Evolutionary conservation across 2,113 vertebrate genomes (phyloP).

Genomic region (Propithecus coquereli): DNA sequence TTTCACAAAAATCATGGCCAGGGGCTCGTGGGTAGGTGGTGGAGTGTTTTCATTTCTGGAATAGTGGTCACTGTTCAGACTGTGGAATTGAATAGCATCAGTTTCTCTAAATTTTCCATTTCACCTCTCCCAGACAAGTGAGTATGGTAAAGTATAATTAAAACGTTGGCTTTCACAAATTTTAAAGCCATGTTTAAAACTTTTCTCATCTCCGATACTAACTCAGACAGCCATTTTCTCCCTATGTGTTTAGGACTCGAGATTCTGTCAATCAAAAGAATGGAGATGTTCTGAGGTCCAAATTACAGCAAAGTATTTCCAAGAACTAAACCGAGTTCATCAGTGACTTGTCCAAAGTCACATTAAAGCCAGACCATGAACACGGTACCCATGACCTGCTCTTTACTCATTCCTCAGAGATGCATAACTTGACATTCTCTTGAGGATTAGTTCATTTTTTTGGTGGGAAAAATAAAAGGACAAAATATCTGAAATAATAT

Average conservation of each 20-base stretch:
- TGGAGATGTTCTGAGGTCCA: not conserved
- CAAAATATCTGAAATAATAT: not conserved
- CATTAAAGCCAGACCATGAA: not conserved
- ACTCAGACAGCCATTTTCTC: slow-evolving; percentile 5
- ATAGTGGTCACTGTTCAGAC: not conserved
- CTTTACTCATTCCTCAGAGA: not conserved
- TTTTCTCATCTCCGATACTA: slow-evolving; percentile 59
- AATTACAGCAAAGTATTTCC: not conserved
- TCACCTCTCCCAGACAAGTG: slow-evolving; percentile 25
- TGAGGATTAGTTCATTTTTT: not conserved
- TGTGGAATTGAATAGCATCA: not conserved
- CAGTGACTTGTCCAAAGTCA: not conserved
- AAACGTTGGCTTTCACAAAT: slow-evolving; percentile 42
- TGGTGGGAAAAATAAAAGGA: not conserved
- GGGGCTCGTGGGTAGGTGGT: not conserved
- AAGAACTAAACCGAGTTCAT: not conserved
- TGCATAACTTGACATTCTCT: not conserved
- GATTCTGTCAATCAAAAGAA: not conserved
- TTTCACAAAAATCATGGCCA: slow-evolving; percentile 2
- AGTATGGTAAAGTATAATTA: not conserved
- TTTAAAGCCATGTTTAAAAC: slow-evolving; percentile 47
- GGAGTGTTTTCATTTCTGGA: not conserved
- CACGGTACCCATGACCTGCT: not conserved
- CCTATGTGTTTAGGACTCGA: not conserved
- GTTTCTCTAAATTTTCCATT: slow-evolving; percentile 19